phyloP scores from a whole-genome alignment of 2,797 vertebrate genomes.

The Channallabes apus region DNA sequence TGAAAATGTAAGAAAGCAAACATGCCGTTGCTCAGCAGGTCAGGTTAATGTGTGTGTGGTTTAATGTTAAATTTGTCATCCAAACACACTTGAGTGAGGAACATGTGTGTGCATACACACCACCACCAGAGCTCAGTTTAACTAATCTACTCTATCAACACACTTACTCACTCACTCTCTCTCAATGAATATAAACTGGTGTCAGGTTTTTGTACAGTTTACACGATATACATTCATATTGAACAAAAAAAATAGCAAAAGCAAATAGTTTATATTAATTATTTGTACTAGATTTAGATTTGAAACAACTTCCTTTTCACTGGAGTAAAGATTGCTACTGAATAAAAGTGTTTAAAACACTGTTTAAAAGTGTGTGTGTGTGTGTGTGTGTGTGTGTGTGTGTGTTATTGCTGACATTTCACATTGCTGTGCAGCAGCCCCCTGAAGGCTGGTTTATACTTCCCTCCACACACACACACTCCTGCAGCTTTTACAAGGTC shows the following conservation, averaged over 20 bases:
- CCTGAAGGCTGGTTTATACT: slow-evolving; percentile 1
- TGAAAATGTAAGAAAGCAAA: background rate
- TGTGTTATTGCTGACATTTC: background rate
- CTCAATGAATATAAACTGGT: background rate
- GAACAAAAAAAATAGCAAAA: no score
- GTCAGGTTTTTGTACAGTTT: background rate
- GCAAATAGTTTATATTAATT: background rate
- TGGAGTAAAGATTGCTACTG: background rate
- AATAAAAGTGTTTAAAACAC: no score
- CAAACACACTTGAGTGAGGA: background rate
- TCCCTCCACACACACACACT: background rate
- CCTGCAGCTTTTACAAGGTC: slow-evolving; percentile 13
- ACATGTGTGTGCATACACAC: background rate
- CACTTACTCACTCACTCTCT: no score
- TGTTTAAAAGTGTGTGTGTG: background rate
- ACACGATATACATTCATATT: no score
- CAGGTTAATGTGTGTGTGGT: background rate
- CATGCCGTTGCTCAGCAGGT: background rate
- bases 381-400: background rate
- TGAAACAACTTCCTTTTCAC: background rate
- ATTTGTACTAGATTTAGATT: background rate
- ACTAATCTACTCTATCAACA: background rate
- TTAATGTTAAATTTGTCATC: background rate
- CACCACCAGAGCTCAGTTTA: background rate
- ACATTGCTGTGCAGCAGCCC: background rate